These are phyloP conservation scores for Centropus bengalensis DNA, from an alignment of 2,113 vertebrate species.

Conservation along the genomic window DNA sequence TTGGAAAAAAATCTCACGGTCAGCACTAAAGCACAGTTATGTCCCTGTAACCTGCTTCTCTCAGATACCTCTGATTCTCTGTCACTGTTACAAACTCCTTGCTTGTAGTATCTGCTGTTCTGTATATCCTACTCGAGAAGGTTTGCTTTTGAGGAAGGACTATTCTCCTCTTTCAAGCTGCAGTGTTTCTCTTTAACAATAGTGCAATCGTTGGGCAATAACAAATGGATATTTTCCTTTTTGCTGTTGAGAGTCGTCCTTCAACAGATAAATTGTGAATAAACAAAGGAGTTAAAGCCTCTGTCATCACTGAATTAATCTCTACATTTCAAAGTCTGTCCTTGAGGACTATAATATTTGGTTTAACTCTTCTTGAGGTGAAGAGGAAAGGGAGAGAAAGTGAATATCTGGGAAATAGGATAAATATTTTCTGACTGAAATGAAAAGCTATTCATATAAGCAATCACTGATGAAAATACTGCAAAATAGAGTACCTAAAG, in stretches of 20 bases:
- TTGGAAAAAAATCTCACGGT: background rate
- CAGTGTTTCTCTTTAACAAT: background rate
- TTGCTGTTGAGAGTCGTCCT: background rate
- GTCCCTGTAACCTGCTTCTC: background rate
- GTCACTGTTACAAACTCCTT: background rate
- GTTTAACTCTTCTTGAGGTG: background rate
- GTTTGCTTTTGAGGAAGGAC: background rate
- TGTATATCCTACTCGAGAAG: background rate
- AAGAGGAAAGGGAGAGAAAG: background rate
- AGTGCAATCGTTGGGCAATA: background rate
- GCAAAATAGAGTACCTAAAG: background rate
- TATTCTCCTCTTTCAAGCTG: background rate
- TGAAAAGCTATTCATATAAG: background rate
- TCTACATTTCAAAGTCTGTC: background rate
- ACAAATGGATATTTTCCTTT: background rate
- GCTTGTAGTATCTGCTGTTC: background rate
- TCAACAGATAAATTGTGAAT: background rate
- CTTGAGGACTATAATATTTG: background rate
- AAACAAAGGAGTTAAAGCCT: background rate
- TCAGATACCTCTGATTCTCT: background rate
- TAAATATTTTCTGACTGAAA: background rate
- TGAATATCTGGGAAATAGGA: background rate
- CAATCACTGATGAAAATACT: background rate
- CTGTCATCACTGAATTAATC: background rate
- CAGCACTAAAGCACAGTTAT: background rate